A percentile compares a stretch with the other conserved stretches of the same genome.
Conservation (phyloP, 2,797 vertebrate genomes). For the Hypotaenidia philippensis region DNA sequence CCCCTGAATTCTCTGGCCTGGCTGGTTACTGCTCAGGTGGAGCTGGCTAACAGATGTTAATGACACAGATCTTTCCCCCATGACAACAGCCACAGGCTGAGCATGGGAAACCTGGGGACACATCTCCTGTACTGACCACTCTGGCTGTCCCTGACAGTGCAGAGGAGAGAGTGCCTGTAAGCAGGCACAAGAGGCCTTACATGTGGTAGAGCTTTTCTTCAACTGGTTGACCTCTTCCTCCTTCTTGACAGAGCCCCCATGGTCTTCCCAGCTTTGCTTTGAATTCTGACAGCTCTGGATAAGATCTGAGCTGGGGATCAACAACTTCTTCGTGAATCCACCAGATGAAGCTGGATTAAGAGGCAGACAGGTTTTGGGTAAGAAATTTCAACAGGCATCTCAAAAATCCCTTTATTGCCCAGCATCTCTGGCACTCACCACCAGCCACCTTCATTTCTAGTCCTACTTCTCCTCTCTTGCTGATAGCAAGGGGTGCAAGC, state of each 20-base stretch:
- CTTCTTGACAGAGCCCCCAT: not conserved
- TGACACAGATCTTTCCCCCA: not conserved
- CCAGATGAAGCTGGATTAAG: slow-evolving; percentile 31
- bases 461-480: not conserved
- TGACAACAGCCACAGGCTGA: not conserved
- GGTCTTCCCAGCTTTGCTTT: slow-evolving; percentile 38
- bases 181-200: slow-evolving; percentile 33
- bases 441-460: not conserved
- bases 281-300: slow-evolving; percentile 58
- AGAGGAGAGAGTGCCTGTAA: not conserved
- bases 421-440: not conserved
- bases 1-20: slow-evolving; percentile 1
- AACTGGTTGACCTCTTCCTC: not conserved
- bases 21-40: not conserved
- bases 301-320: slow-evolving; percentile 66
- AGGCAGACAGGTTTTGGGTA: not conserved
- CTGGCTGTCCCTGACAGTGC: not conserved
- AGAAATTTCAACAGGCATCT: not conserved
- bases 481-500: not conserved
- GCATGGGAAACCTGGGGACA: not conserved
- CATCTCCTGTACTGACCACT: not conserved
- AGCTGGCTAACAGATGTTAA: not conserved
- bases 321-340: slow-evolving; percentile 46
- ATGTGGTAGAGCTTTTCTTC: not conserved
- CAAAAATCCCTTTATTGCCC: not conserved